These are phyloP conservation scores for Orchestes rusci DNA, from an alignment of 2,888 invertebrate genomes.

Conservation along the genomic window DNA sequence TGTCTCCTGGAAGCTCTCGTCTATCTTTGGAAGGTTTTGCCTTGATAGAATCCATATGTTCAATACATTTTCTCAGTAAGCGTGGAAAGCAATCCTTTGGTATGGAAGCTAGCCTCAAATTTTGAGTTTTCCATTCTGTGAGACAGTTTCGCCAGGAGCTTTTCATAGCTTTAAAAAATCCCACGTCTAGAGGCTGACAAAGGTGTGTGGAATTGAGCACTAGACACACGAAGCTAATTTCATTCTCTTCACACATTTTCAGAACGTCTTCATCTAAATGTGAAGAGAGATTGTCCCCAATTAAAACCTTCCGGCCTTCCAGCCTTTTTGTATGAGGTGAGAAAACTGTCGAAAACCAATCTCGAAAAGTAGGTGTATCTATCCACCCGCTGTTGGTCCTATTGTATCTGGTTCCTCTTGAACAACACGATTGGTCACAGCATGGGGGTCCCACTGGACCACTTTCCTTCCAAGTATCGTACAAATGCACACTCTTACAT, in stretches of 20 bases:
- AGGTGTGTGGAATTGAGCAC: constrained; percentile 9
- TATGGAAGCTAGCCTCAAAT: no score
- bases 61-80: no score
- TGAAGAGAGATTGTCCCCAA: constrained; percentile 20
- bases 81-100: no score
- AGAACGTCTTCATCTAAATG: constrained; percentile 16
- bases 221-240: constrained; percentile 5
- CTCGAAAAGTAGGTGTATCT: not conserved
- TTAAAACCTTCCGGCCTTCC: constrained; percentile 20
- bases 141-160: constrained; percentile 6
- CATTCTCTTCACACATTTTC: not conserved
- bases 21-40: no score
- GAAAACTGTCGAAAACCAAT: not conserved
- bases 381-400: not conserved
- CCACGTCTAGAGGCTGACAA: constrained; percentile 9
- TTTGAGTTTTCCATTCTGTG: no score
- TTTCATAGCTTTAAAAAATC: constrained; percentile 7
- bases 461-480: constrained; percentile 34
- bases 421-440: constrained; percentile 21
- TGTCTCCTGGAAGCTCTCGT: no score
- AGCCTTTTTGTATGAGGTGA: constrained; percentile 1
- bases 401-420: constrained; percentile 24
- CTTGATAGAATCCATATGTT: no score
- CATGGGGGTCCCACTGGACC: constrained; percentile 33
- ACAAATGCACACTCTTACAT: constrained; percentile 22